Evolutionary conservation across 1,140 invertebrate genomes (phyloP).

Genomic region (Sitobion miscanthi): DNA sequence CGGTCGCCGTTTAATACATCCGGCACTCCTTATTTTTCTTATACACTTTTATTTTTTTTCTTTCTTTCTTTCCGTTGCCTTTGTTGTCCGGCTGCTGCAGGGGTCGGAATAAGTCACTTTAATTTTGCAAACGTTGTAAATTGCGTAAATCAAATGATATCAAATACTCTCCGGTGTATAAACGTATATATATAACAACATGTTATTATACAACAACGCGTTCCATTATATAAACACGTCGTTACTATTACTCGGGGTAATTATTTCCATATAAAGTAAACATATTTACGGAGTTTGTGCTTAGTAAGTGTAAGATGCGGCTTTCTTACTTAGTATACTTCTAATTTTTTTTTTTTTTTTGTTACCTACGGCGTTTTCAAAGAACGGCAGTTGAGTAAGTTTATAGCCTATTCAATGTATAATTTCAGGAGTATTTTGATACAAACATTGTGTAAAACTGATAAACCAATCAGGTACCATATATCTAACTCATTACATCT

Average conservation of each 20-base stretch:
- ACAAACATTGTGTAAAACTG: too few species aligned
- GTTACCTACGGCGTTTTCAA: too few species aligned
- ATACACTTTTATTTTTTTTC: background rate
- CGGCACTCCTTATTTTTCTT: constrained; percentile 33
- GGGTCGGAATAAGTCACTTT: constrained; percentile 25
- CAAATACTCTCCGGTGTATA: background rate
- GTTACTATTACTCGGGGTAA: background rate
- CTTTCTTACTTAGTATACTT: too few species aligned
- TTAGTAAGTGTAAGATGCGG: too few species aligned
- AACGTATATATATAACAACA: background rate
- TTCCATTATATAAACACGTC: constrained; percentile 8
- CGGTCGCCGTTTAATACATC: constrained; percentile 54
- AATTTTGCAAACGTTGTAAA: constrained; percentile 53
- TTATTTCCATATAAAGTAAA: background rate
- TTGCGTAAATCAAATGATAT: constrained; percentile 31
- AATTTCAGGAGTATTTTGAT: too few species aligned
- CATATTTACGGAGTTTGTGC: too few species aligned
- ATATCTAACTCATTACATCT: too few species aligned
- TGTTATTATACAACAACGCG: background rate
- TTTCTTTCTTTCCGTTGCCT: background rate
- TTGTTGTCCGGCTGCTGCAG: background rate
- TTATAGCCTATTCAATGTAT: too few species aligned
- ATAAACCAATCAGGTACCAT: too few species aligned
- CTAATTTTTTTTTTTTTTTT: too few species aligned
- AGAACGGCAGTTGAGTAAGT: too few species aligned